Evolutionary conservation across 1,140 invertebrate species (phyloP).

Genomic region (Euwallacea fornicatus): DNA sequence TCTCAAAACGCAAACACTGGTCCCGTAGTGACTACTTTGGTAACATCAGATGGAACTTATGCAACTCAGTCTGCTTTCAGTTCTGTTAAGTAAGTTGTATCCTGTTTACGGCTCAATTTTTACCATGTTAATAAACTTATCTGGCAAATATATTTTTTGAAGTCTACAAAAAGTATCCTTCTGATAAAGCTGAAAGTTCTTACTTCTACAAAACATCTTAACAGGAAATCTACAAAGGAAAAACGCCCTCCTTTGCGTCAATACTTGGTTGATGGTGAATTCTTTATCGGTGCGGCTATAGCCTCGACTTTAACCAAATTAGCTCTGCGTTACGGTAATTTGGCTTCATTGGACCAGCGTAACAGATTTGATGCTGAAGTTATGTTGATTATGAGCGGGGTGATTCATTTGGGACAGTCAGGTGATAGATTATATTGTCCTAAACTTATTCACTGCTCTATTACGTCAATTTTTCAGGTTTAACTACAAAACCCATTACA

Average conservation of each 20-base stretch:
- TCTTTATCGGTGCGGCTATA: conserved; percentile 92
- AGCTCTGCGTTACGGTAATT: conserved; percentile 70
- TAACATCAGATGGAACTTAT: conserved; percentile 99
- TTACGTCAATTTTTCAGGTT: conserved; percentile 50
- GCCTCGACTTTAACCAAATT: conserved; percentile 91
- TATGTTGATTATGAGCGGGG: conserved; percentile 86
- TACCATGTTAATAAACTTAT: not conserved
- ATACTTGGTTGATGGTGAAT: conserved; percentile 92
- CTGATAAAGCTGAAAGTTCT: not conserved
- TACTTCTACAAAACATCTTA: not conserved
- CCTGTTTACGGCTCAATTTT: not conserved
- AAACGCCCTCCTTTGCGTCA: conserved; percentile 79
- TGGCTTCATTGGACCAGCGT: conserved; percentile 62
- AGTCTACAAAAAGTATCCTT: not conserved
- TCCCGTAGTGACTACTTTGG: conserved; percentile 60
- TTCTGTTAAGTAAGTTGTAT: conserved; percentile 63
- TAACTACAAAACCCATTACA: conserved; percentile 78
- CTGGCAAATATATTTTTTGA: not conserved
- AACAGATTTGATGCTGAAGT: conserved; percentile 78
- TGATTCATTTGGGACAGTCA: conserved; percentile 83
- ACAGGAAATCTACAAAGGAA: conserved; percentile 64
- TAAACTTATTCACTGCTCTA: not conserved
- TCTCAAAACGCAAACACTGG: conserved; percentile 44
- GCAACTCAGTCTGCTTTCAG: conserved; percentile 97
- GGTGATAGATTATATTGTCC: conserved; percentile 49